Percentiles rank a stretch among this genome's conserved stretches.
Evolutionary conservation across 2,888 invertebrate species (phyloP).

Genomic region (Mythimna albipuncta): DNA sequence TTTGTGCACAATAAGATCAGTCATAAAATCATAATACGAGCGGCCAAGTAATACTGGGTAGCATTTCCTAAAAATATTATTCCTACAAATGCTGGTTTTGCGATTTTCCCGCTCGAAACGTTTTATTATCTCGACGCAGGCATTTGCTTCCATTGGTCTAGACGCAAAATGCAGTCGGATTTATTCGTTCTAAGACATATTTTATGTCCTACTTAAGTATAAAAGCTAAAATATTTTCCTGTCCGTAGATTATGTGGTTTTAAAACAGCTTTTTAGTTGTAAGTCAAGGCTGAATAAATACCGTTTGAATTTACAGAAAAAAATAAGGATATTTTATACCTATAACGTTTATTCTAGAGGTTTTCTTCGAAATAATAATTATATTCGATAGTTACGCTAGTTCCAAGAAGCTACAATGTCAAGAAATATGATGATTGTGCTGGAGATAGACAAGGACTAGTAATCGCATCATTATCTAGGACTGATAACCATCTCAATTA

Average conservation of each 20-base stretch:
- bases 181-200: conserved; percentile 40
- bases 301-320: neutral
- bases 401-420: conserved; percentile 14
- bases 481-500: conserved; percentile 2
- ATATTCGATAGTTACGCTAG: neutral
- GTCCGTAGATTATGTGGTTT: conserved; percentile 21
- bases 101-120: conserved; percentile 23
- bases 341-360: neutral
- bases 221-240: conserved; percentile 21
- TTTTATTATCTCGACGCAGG: conserved; percentile 42
- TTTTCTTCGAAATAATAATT: conserved; percentile 9
- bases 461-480: conserved; percentile 5
- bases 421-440: conserved; percentile 17
- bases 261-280: conserved; percentile 19
- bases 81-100: conserved; percentile 3
- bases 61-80: conserved; percentile 15
- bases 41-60: neutral
- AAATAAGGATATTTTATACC: neutral
- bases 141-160: conserved; percentile 41
- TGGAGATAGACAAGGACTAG: conserved; percentile 7
- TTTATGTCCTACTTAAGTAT: conserved; percentile 17
- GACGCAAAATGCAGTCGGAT: conserved; percentile 43
- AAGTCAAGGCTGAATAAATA: neutral
- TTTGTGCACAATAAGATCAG: neutral
- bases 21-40: neutral